Conservation (phyloP, 2,888 invertebrate species). For the Callinectes sapidus region DNA sequence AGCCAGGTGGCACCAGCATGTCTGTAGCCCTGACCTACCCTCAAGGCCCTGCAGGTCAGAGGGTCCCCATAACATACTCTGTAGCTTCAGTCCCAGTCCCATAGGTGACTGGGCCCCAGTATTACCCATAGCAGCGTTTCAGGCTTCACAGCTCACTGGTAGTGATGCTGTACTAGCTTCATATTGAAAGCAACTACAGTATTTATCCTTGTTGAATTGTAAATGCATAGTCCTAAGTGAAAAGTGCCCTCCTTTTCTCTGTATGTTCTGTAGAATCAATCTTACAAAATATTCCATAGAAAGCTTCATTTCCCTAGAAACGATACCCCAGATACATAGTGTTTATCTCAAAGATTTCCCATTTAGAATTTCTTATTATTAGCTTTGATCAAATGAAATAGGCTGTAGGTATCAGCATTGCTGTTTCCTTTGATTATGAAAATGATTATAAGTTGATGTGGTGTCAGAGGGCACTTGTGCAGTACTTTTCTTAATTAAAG, state of each 20-base stretch:
- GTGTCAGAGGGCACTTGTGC: not conserved
- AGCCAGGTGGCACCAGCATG: not conserved
- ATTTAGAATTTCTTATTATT: not conserved
- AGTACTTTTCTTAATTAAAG: not conserved
- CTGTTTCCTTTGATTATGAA: not conserved
- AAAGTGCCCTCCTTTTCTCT: not conserved
- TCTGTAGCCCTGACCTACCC: not conserved
- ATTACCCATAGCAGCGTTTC: not conserved
- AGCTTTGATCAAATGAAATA: not conserved
- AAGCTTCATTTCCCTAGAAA: not conserved
- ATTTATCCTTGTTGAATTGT: slow-evolving; percentile 4
- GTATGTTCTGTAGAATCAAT: not conserved
- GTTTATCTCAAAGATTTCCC: not conserved
- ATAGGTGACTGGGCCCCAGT: not conserved
- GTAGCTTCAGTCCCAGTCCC: not conserved
- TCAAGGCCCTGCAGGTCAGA: not conserved
- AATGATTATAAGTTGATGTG: not conserved
- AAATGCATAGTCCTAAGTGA: not conserved
- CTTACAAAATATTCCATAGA: not conserved
- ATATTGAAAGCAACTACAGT: not conserved
- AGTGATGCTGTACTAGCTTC: not conserved
- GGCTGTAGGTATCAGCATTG: not conserved
- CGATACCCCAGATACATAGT: not conserved
- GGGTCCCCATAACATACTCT: not conserved
- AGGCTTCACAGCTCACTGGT: not conserved